Evolutionary conservation across 1,140 invertebrate species (phyloP).

Genomic region (Drosophila trapezifrons): DNA sequence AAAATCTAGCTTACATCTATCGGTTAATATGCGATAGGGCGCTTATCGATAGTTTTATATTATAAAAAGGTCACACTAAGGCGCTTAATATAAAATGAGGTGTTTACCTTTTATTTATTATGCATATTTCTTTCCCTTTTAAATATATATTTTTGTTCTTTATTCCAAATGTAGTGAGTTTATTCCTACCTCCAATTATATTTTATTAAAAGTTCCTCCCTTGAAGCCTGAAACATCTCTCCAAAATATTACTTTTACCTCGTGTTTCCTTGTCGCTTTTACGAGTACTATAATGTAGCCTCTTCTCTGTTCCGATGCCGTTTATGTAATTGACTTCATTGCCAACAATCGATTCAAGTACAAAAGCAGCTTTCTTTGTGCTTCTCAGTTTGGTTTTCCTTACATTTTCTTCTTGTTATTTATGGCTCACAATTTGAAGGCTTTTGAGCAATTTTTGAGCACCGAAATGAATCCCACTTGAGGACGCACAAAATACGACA

Average conservation of each 20-base stretch:
- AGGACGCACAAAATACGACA: constrained; percentile 23
- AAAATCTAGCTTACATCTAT: too few relatives aligned
- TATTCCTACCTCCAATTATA: too few relatives aligned
- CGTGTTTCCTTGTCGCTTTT: constrained; percentile 2
- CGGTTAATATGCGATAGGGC: too few relatives aligned
- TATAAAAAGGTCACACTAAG: too few relatives aligned
- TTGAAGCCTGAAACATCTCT: neutral
- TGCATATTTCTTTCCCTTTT: too few relatives aligned
- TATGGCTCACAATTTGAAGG: constrained; percentile 53
- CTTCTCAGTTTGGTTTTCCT: constrained; percentile 13
- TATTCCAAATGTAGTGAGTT: too few relatives aligned
- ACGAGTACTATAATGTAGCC: neutral
- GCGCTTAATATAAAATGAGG: too few relatives aligned
- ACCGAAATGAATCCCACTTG: constrained; percentile 52
- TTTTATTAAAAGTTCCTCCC: too few relatives aligned
- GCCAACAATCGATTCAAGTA: constrained; percentile 60
- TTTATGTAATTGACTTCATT: constrained; percentile 65
- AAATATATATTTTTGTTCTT: too few relatives aligned
- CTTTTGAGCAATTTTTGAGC: constrained; percentile 47
- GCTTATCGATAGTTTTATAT: too few relatives aligned
- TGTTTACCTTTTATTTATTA: too few relatives aligned
- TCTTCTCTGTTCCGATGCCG: constrained; percentile 12
- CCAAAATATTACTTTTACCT: constrained; percentile 8
- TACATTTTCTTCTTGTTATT: constrained; percentile 22
- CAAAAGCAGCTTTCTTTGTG: constrained; percentile 35